These are phyloP conservation scores for Sitophilus oryzae DNA, from an alignment of 1,140 invertebrate genomes.

Conservation along the genomic window DNA sequence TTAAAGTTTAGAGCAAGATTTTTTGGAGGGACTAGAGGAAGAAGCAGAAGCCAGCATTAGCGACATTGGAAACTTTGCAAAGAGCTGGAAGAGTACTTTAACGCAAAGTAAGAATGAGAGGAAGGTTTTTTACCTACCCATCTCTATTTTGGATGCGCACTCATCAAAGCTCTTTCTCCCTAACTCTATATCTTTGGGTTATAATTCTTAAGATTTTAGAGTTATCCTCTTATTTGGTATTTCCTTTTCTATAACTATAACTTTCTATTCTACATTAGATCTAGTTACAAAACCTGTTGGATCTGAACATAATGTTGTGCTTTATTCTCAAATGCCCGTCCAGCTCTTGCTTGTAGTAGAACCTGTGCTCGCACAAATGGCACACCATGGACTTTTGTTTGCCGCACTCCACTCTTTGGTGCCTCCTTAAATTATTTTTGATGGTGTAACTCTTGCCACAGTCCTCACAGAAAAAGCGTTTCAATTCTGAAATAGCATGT, in stretches of 20 bases:
- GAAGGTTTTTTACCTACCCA: no score
- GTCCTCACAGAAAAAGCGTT: conserved; percentile 15
- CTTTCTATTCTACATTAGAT: not conserved
- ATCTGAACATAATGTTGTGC: conserved; percentile 18
- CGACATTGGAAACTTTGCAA: no score
- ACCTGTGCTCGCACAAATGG: conserved; percentile 40
- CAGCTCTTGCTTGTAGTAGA: conserved; percentile 40
- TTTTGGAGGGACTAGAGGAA: no score
- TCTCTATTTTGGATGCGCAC: no score
- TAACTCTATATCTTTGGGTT: no score
- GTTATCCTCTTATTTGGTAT: no score
- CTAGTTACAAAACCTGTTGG: not conserved
- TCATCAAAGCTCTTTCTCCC: no score
- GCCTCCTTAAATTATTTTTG: conserved; percentile 55
- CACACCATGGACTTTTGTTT: conserved; percentile 47
- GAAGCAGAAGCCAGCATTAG: no score
- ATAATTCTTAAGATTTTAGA: no score
- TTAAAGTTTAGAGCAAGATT: no score
- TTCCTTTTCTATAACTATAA: not conserved
- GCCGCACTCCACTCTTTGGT: conserved; percentile 56
- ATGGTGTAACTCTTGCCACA: conserved; percentile 64
- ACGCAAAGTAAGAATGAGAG: no score
- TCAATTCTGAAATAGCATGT: not conserved
- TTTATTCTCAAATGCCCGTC: conserved; percentile 31
- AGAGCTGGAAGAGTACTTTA: no score